These are phyloP conservation scores for Rhyacophila brunnea DNA, from an alignment of 1,140 invertebrate species.

Conservation along the genomic window DNA sequence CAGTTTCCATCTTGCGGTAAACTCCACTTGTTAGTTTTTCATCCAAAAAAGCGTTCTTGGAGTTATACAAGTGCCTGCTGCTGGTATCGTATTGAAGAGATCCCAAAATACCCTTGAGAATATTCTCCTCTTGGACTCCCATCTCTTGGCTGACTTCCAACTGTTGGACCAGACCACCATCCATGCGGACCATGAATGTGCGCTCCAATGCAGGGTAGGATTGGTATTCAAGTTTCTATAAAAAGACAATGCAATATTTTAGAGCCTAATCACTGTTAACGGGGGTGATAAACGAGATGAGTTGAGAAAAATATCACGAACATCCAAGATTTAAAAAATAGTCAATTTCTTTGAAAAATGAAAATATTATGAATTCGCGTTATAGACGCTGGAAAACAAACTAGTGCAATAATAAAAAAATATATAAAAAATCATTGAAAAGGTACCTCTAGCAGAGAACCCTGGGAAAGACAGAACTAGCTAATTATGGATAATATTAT, in stretches of 20 bases:
- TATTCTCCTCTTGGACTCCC: conserved; percentile 63
- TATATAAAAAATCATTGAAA: too few species aligned
- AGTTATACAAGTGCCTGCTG: conserved; percentile 46
- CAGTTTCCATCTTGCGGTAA: conserved; percentile 67
- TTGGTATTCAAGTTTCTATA: conserved; percentile 41
- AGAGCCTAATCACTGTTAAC: background rate
- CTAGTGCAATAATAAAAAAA: too few species aligned
- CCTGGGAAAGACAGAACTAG: too few species aligned
- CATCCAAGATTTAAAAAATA: background rate
- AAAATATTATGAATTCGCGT: background rate
- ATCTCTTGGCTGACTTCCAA: conserved; percentile 48
- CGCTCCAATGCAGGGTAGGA: conserved; percentile 44
- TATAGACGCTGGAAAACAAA: background rate
- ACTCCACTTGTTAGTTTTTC: conserved; percentile 49
- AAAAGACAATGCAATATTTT: background rate
- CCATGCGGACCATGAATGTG: conserved; percentile 54
- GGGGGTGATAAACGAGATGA: background rate
- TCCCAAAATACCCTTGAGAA: conserved; percentile 58
- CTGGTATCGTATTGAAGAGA: conserved; percentile 58
- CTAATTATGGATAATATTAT: too few species aligned
- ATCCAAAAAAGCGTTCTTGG: conserved; percentile 52
- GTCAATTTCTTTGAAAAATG: background rate
- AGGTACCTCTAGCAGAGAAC: too few species aligned
- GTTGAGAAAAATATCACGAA: background rate
- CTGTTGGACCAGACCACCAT: conserved; percentile 52